phyloP scores from a whole-genome alignment of 2,797 vertebrate genomes.

The Malacoraja senta region DNA sequence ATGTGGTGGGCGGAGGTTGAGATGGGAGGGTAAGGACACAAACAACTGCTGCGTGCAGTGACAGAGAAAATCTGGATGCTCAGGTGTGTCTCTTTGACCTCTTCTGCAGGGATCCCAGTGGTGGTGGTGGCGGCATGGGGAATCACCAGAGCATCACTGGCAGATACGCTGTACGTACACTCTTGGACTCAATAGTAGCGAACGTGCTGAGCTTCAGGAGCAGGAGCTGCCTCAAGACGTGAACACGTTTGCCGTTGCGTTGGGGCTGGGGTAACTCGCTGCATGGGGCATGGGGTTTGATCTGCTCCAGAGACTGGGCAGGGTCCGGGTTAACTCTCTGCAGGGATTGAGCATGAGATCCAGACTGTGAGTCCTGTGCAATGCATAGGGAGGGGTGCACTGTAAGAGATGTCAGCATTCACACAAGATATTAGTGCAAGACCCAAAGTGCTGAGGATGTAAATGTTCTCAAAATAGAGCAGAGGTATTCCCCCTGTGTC shows the following conservation, averaged over 20 bases:
- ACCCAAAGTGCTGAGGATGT: background rate
- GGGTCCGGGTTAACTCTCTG: background rate
- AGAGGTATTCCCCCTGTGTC: background rate
- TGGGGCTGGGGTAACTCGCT: too few species aligned
- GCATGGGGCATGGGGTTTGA: too few species aligned
- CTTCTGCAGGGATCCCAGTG: constrained; percentile 68
- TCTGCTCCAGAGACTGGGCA: background rate
- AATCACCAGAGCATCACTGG: constrained; percentile 75
- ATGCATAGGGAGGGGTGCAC: background rate
- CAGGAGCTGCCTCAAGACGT: background rate
- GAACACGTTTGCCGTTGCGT: background rate
- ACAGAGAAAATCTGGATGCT: background rate
- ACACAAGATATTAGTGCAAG: too few species aligned
- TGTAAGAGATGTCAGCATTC: background rate
- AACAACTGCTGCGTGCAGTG: background rate
- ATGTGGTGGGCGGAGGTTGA: too few species aligned
- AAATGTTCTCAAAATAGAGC: background rate
- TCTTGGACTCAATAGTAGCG: background rate
- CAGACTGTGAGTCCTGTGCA: background rate
- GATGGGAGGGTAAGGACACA: too few species aligned
- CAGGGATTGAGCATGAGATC: background rate
- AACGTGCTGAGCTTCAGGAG: background rate
- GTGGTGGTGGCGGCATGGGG: constrained; percentile 85
- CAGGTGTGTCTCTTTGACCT: background rate
- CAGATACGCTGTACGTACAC: constrained; percentile 81